Base-by-base conservation (phyloP, 2,888 invertebrate genomes). In the Diaphora mendica region DNA sequence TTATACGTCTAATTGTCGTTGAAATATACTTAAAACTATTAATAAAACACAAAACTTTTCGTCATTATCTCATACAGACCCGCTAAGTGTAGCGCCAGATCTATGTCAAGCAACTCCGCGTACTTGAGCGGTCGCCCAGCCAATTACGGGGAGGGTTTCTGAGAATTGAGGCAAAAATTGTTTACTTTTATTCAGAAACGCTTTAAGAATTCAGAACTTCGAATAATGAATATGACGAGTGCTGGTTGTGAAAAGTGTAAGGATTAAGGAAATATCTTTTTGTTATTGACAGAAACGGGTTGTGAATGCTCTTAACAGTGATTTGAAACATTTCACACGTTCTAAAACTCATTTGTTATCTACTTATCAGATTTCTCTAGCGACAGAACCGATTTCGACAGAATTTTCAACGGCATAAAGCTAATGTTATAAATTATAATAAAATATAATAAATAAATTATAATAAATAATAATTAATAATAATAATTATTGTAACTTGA, bases 91-190 rank as follows among this genome's bases (percentile, higher is more conserved):
- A 76, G 72, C 62, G 51, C 44, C 71, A 62, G 74, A 87, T 88
- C 82, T 83, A 82, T 88, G 87, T 88, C 87, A 87, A 88, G 86
- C 82, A 82, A 84, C 82, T 83, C 72, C 75, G 71, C 75, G 73
- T 78, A 75, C 83, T 87, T 73, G 74, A 86, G 81, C 73, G 70
- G 79, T 77, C 79, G 73, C 75, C 79, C 77, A 80, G 84, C 86
- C 88, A 87, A 88, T 88, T 88, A 86, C 80, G 66, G 71, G 64
- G 73, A 62, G 59, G 44, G 71, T 67, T 59, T 51, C 64, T n/a
- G 67, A 75, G 68, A 68, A 80, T 80, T 75, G 72, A 74, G 72
- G 62, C 68, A 64, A 70, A 73, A 73, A 75, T 74, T 73, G 55
- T 65, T 72, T 74, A 66, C 64, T 64, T 76, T 81, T 75, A 66